Conservation (phyloP, 2,888 invertebrate genomes). For the Lingula anatina region DNA sequence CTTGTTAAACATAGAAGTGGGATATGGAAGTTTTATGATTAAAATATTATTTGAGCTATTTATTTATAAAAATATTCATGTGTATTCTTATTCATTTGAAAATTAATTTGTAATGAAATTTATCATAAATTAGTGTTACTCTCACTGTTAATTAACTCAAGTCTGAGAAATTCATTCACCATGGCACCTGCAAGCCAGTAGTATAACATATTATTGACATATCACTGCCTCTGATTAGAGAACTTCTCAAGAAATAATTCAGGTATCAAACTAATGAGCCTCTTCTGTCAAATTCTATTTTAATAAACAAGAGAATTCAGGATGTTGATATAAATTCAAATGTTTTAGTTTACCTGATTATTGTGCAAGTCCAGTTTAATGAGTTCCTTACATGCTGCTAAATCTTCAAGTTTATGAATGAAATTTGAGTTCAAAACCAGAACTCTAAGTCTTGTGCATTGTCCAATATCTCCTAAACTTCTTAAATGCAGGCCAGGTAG, state of each 20-base stretch:
- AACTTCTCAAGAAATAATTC: constrained; percentile 23
- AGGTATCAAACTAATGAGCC: too few species aligned
- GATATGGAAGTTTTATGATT: neutral
- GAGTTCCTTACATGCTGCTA: constrained; percentile 37
- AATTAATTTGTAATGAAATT: too few species aligned
- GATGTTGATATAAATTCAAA: too few species aligned
- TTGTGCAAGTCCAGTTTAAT: constrained; percentile 46
- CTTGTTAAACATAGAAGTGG: neutral
- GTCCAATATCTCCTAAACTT: constrained; percentile 37
- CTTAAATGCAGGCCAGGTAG: constrained; percentile 33
- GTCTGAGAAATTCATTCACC: too few species aligned
- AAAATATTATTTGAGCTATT: neutral
- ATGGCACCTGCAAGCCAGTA: too few species aligned
- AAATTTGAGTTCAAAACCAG: constrained; percentile 44
- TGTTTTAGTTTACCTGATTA: too few species aligned
- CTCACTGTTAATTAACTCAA: too few species aligned
- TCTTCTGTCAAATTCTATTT: too few species aligned
- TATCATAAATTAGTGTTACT: too few species aligned
- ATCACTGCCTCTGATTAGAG: constrained; percentile 32
- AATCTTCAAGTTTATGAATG: constrained; percentile 37
- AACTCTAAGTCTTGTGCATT: constrained; percentile 36
- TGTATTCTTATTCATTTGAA: neutral
- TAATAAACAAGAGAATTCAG: too few species aligned
- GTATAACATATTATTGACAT: too few species aligned
- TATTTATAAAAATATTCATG: neutral